These are phyloP conservation scores for Melanchra persicariae DNA, from an alignment of 2,888 invertebrate genomes.

Conservation along the genomic window DNA sequence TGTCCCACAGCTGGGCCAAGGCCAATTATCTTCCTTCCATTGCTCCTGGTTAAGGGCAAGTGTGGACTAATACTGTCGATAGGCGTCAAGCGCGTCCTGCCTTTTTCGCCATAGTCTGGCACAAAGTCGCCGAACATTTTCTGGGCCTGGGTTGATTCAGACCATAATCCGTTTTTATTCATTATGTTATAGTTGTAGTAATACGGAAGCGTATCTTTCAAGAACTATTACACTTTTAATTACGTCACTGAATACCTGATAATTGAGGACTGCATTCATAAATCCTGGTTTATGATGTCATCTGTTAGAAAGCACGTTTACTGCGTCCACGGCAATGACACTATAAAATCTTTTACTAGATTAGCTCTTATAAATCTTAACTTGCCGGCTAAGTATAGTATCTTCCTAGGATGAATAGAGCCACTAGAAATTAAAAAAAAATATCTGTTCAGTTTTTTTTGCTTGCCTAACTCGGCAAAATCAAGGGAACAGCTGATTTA, in stretches of 20 bases:
- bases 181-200: not conserved
- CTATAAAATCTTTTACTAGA: conserved; percentile 43
- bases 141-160: too few relatives aligned
- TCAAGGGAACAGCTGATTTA: too few relatives aligned
- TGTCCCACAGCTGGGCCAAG: too few relatives aligned
- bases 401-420: not conserved
- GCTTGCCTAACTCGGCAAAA: too few relatives aligned
- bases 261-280: conserved; percentile 26
- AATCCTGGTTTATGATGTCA: conserved; percentile 32
- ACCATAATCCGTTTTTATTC: too few relatives aligned
- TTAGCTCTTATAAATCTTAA: conserved; percentile 43
- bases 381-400: not conserved
- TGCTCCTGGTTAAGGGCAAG: too few relatives aligned
- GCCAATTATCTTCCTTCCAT: too few relatives aligned
- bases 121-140: too few relatives aligned
- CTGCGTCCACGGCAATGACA: conserved; percentile 24
- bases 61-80: too few relatives aligned
- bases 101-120: too few relatives aligned
- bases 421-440: not conserved
- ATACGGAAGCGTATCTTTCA: not conserved
- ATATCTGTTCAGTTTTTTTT: too few relatives aligned
- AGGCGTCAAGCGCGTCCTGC: too few relatives aligned
- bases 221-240: not conserved
- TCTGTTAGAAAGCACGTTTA: conserved; percentile 42
- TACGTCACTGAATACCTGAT: not conserved